These are phyloP conservation scores for Eupithecia vulgata DNA, from an alignment of 2,888 invertebrate genomes.

Conservation along the genomic window DNA sequence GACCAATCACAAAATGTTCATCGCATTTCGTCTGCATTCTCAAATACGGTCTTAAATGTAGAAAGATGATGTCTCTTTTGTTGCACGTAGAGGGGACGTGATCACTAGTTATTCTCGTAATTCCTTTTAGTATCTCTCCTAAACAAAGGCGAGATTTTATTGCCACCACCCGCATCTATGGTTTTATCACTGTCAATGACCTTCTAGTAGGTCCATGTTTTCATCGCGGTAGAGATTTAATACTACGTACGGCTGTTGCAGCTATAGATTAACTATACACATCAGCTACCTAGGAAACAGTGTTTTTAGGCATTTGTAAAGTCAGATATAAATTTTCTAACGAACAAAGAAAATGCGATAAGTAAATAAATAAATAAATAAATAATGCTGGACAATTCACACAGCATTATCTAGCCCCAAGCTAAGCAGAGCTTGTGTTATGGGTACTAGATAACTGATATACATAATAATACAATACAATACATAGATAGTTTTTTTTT, in stretches of 20 bases:
- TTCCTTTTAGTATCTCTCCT: neutral
- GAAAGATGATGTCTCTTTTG: conserved; percentile 13
- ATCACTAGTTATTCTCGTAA: conserved; percentile 9
- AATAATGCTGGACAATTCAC: too few relatives aligned
- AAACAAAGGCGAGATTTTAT: conserved; percentile 29
- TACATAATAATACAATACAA: too few relatives aligned
- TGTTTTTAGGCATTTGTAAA: too few relatives aligned
- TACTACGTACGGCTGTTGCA: neutral
- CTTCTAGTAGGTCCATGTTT: neutral
- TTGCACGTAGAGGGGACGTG: conserved; percentile 5
- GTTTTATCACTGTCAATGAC: conserved; percentile 1
- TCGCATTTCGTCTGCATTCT: neutral
- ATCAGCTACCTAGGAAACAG: neutral
- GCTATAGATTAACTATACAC: neutral
- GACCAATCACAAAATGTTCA: neutral
- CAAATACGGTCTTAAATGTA: neutral
- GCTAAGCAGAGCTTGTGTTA: too few relatives aligned
- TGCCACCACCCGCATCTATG: neutral
- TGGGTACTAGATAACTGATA: too few relatives aligned
- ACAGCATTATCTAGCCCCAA: too few relatives aligned
- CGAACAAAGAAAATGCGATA: conserved; percentile 24
- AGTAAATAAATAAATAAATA: too few relatives aligned
- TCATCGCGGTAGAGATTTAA: neutral
- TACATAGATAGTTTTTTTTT: too few relatives aligned
- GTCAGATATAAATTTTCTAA: too few relatives aligned